A percentile compares a stretch with the other conserved stretches of the same genome.
Evolutionary conservation across 2,113 vertebrate species (phyloP).

Genomic region (Columba livia): DNA sequence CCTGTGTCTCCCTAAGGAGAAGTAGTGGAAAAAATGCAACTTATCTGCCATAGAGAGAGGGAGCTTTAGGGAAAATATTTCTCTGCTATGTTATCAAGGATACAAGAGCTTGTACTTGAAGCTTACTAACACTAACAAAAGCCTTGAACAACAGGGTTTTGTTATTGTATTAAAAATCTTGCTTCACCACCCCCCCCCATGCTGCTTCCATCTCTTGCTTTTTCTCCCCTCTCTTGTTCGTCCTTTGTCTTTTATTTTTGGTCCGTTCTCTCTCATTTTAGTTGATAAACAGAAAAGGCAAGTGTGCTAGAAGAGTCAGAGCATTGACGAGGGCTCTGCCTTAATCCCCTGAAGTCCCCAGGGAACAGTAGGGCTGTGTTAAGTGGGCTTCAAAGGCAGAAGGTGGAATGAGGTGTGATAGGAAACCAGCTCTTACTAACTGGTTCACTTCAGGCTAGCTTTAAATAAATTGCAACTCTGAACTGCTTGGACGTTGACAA

Average conservation of each 20-base stretch:
- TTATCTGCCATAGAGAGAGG: not conserved
- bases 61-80: not conserved
- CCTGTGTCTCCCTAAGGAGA: not conserved
- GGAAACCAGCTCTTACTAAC: constrained; percentile 68
- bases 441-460: constrained; percentile 69
- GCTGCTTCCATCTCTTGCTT: not conserved
- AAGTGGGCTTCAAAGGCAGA: constrained; percentile 67
- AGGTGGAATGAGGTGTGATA: constrained; percentile 61
- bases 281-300: constrained; percentile 39
- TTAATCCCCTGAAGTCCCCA: constrained; percentile 35
- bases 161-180: not conserved
- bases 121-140: not conserved
- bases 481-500: constrained; percentile 48
- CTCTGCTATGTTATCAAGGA: not conserved
- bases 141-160: not conserved
- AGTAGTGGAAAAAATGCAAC: not conserved
- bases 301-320: constrained; percentile 14
- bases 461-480: constrained; percentile 63
- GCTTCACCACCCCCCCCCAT: not conserved
- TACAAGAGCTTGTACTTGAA: not conserved
- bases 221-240: not conserved
- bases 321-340: constrained; percentile 20
- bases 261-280: not conserved
- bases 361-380: constrained; percentile 22
- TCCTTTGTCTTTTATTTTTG: not conserved